phyloP scores from a whole-genome alignment of 2,113 vertebrate species.

The Oophaga pumilio region DNA sequence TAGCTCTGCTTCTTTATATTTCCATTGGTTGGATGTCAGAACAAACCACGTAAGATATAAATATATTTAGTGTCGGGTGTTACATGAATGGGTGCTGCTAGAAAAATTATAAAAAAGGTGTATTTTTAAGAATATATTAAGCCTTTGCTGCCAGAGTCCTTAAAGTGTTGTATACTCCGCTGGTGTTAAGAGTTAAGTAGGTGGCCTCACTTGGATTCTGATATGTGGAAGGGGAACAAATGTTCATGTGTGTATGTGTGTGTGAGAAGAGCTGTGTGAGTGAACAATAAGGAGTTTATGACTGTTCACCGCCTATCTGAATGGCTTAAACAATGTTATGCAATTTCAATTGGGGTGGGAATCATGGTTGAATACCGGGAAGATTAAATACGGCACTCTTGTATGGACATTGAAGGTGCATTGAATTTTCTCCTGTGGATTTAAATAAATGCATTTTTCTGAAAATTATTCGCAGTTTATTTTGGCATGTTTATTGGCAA shows the following conservation, averaged over 20 bases:
- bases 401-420: constrained; percentile 32
- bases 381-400: constrained; percentile 18
- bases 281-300: constrained; percentile 55
- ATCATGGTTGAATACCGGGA: constrained; percentile 15
- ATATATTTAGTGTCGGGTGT: not conserved
- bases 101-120: not conserved
- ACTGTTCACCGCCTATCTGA: constrained; percentile 41
- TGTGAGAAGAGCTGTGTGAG: constrained; percentile 47
- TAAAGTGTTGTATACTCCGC: not conserved
- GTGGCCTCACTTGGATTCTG: constrained; percentile 9
- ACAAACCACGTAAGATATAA: not conserved
- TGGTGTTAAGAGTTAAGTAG: constrained; percentile 30
- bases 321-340: constrained; percentile 54
- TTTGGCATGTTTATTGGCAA: not conserved
- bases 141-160: constrained; percentile 30
- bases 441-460: constrained; percentile 39
- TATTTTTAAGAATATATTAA: not conserved
- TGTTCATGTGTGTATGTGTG: constrained; percentile 33
- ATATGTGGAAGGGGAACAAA: constrained; percentile 16
- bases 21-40: constrained; percentile 16
- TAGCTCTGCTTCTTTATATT: not conserved
- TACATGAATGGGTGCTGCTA: constrained; percentile 1
- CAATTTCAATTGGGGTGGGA: constrained; percentile 50
- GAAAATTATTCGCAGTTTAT: not conserved
- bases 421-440: constrained; percentile 21